Percentiles rank a stretch among this genome's conserved stretches.
Conservation (phyloP, 2,888 invertebrate species). For the Bhutanitis thaidina region DNA sequence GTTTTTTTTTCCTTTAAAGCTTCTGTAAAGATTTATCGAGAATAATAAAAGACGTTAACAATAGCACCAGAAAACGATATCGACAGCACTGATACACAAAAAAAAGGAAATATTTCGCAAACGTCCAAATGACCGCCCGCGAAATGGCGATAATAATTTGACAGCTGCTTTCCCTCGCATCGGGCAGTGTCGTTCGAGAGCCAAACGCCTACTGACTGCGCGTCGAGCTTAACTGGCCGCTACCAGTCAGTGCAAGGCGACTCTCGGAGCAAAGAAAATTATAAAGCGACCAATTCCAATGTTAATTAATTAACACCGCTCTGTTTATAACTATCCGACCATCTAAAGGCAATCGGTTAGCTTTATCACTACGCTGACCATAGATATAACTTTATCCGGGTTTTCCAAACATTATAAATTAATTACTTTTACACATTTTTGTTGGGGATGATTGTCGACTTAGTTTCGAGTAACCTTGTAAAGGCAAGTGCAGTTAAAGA, state of each 20-base stretch:
- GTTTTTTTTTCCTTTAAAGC: neutral
- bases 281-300: constrained; percentile 29
- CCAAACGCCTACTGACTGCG: constrained; percentile 62
- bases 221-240: constrained; percentile 37
- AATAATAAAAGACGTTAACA: neutral
- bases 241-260: constrained; percentile 48
- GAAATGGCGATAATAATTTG: constrained; percentile 30
- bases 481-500: too few relatives aligned
- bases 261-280: constrained; percentile 38
- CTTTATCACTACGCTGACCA: constrained; percentile 19
- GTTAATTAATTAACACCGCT: constrained; percentile 35
- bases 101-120: constrained; percentile 17
- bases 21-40: neutral
- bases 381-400: constrained; percentile 1
- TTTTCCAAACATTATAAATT: constrained; percentile 13
- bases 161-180: constrained; percentile 39
- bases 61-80: neutral
- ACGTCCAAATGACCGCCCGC: constrained; percentile 31
- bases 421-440: too few relatives aligned
- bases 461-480: too few relatives aligned
- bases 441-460: too few relatives aligned
- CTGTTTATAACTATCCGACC: constrained; percentile 24
- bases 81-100: constrained; percentile 2
- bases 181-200: constrained; percentile 62
- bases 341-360: constrained; percentile 31